Evolutionary conservation across 2,113 vertebrate species (phyloP).

Genomic region (Catharus minimus): DNA sequence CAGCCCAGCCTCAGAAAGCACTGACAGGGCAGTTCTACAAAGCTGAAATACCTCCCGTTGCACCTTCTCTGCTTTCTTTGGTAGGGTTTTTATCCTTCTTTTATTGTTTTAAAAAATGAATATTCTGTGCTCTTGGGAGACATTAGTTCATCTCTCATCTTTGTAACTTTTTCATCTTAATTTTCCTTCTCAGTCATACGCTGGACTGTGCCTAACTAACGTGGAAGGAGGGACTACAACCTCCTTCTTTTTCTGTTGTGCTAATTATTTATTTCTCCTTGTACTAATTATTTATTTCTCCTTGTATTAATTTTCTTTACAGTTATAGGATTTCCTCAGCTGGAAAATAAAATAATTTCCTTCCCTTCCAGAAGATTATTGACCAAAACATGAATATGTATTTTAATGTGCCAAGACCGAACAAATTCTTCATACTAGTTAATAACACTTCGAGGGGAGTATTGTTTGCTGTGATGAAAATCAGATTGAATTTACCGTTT

Average conservation of each 20-base stretch:
- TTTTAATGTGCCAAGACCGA: background rate
- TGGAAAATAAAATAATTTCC: background rate
- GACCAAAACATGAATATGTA: background rate
- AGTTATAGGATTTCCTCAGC: background rate
- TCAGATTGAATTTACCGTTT: background rate
- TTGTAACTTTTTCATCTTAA: background rate
- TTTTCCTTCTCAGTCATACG: background rate
- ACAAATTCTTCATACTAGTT: background rate
- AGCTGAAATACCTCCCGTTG: background rate
- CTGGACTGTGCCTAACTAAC: background rate
- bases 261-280: background rate
- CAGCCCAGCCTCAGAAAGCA: accelerated
- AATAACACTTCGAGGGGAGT: background rate
- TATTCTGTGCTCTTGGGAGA: background rate
- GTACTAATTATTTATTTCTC: background rate
- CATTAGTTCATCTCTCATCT: background rate
- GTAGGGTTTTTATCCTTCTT: background rate
- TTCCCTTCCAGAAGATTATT: background rate
- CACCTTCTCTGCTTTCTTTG: background rate
- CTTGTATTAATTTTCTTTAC: background rate
- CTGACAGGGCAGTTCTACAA: background rate
- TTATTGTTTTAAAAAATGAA: background rate
- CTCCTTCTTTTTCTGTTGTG: background rate
- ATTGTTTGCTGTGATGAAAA: background rate
- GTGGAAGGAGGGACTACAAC: background rate